Evolutionary conservation across 2,888 invertebrate species (phyloP), one percentile per base, ranked within the genome.

Genomic region (Drosophila meridionalis): DNA sequence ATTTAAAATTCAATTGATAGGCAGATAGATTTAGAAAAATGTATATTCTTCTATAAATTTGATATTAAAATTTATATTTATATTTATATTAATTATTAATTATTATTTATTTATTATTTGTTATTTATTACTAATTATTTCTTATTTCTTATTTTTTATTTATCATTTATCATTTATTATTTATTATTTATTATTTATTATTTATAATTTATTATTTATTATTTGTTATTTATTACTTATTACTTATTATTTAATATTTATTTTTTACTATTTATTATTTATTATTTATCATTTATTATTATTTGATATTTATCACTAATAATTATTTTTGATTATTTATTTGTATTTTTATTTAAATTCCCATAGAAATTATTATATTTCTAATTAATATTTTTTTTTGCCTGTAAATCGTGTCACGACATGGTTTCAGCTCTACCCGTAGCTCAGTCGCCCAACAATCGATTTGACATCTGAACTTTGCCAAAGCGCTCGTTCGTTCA

Each of bases 401-500:
- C 12, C 1, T 28, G 1, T 7, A 0, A 30, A 3, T 45, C 58
- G 14, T 36, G 45, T 45, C 45, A 26, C 43, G 45, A 14, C 3
- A 14, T 45, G 20, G 3, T 9, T 4, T 4, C 43, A 34, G n/a
- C 20, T 40, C 42, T 30, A 32, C 12, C n/a, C 3, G 12, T 28
- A 32, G 34, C 34, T 34, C 26, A 45, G 38, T 28, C 72, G 69
- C 78, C 75, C 73, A 69, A 36, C 76, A 82, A 85, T 90, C 83
- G 82, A 80, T 78, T 87, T 82, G 87, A 80, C 82, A 87, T 81
- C 62, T 82, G 85, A 90, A 89, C 84, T 79, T 77, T 70, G 57
- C 45, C 58, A 62, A 43, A 9, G 60, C 61, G 14, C 12, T 48
- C 48, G 47, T 30, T 38, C 38, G 28, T 28, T 7, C 57, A 26